Conservation (phyloP, 2,797 vertebrate genomes). For the Nyctibius grandis region DNA sequence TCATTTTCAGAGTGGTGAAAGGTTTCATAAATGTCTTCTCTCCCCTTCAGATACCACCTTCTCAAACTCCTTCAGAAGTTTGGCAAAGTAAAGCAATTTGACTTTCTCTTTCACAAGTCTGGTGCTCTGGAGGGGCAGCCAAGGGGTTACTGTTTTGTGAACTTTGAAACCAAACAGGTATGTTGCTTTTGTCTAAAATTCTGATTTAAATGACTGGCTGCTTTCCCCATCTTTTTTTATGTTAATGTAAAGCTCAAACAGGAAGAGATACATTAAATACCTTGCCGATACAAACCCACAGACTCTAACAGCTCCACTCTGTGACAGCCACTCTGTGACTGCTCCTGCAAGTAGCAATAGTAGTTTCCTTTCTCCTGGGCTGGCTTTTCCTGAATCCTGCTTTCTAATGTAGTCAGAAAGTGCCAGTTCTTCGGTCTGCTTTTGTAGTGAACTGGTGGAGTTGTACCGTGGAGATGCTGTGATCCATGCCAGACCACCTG, state of each 20-base stretch:
- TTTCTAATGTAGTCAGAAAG: neutral
- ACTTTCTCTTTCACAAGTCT: conserved; percentile 98
- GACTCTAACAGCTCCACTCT: neutral
- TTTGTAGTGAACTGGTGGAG: neutral
- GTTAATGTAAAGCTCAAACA: neutral
- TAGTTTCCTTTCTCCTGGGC: neutral
- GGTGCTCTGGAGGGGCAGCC: conserved; percentile 98
- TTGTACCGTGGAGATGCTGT: neutral
- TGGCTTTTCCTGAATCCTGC: neutral
- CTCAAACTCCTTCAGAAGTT: conserved; percentile 97
- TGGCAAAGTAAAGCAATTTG: conserved; percentile 96
- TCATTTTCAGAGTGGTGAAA: neutral
- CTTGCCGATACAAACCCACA: neutral
- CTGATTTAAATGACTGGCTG: neutral
- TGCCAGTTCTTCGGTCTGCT: neutral
- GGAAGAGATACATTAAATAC: neutral
- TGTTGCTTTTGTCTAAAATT: neutral
- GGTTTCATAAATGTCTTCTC: neutral
- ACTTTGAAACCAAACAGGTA: conserved; percentile 98
- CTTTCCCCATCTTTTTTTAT: neutral
- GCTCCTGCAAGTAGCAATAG: neutral
- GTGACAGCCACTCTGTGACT: neutral
- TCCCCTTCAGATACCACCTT: conserved; percentile 85
- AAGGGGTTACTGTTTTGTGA: conserved; percentile 97
- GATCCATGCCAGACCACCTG: neutral